These are phyloP conservation scores for Malacoraja senta DNA, from an alignment of 2,797 vertebrate genomes.

Conservation along the genomic window DNA sequence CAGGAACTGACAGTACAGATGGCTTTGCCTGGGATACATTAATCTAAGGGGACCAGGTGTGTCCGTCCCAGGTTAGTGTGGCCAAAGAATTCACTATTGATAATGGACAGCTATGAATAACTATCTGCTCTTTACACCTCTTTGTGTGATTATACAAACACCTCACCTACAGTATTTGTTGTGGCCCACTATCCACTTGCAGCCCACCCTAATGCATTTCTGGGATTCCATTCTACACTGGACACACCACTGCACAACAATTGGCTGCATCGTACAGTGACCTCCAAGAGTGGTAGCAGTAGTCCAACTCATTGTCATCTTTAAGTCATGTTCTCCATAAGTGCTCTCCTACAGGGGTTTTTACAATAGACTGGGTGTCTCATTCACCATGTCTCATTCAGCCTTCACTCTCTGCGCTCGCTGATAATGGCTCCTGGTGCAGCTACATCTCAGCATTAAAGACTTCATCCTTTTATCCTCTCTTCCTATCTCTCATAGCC, in stretches of 20 bases:
- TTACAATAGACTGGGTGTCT: not conserved
- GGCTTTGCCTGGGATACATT: not conserved
- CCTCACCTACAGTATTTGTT: not conserved
- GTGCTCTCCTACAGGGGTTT: not conserved
- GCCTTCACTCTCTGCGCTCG: not conserved
- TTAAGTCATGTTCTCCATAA: not conserved
- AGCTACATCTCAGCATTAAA: not conserved
- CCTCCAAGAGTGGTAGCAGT: too few relatives aligned
- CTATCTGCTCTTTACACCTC: not conserved
- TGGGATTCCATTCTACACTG: not conserved
- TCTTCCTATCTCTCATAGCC: not conserved
- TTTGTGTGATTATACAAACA: not conserved
- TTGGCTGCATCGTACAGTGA: too few relatives aligned
- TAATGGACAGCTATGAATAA: not conserved
- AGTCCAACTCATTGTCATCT: not conserved
- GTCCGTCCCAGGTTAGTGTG: not conserved
- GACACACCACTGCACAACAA: not conserved
- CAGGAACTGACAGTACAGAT: not conserved
- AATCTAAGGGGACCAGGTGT: not conserved
- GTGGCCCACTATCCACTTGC: not conserved
- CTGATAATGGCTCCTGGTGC: not conserved
- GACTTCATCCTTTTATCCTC: not conserved
- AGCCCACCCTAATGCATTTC: not conserved
- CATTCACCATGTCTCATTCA: not conserved
- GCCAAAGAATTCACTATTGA: not conserved